Evolutionary conservation across 2,797 vertebrate species (phyloP).

Genomic region (Leontopithecus rosalia): DNA sequence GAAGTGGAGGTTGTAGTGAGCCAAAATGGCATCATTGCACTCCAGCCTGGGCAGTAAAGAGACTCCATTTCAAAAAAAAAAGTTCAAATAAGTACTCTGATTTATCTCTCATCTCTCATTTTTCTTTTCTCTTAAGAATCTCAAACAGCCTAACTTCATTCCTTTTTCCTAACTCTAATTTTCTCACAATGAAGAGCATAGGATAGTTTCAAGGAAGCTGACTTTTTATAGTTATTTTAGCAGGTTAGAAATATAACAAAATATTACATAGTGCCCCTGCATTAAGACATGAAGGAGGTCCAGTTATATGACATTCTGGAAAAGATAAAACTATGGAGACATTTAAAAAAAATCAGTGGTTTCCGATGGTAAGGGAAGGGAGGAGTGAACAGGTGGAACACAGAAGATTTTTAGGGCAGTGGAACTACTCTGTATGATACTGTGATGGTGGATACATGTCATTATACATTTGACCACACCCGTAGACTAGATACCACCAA

Average conservation of each 20-base stretch:
- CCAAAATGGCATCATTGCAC: background rate
- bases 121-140: background rate
- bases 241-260: constrained; percentile 12
- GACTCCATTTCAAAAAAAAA: background rate
- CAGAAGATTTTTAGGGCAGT: background rate
- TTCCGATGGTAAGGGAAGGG: background rate
- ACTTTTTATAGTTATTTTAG: constrained; percentile 25
- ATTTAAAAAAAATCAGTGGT: background rate
- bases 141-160: background rate
- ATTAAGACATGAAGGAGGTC: background rate
- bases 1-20: background rate
- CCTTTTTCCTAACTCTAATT: constrained; percentile 30
- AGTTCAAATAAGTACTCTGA: background rate
- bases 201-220: background rate
- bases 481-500: background rate
- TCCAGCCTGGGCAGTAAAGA: background rate
- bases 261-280: background rate
- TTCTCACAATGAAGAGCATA: background rate
- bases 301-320: background rate
- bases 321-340: background rate
- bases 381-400: background rate
- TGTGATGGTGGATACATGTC: background rate
- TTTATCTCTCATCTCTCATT: background rate
- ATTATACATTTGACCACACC: background rate
- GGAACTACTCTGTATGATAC: background rate